Conservation (phyloP, 2,888 invertebrate genomes). For the Augiades crinisus region DNA sequence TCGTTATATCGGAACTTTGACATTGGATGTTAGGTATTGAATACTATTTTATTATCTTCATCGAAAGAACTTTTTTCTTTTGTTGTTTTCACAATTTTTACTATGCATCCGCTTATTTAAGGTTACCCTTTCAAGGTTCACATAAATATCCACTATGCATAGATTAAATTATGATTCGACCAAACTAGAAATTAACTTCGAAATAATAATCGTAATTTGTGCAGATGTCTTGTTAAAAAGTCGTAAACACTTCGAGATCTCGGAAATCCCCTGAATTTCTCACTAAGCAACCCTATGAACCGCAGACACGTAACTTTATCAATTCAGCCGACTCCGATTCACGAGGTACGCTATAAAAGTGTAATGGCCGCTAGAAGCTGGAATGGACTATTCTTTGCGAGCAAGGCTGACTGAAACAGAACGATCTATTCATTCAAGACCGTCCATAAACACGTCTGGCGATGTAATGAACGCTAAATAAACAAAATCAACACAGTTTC, state of each 20-base stretch:
- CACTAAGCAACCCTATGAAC: constrained; percentile 10
- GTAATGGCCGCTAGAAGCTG: constrained; percentile 24
- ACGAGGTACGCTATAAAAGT: constrained; percentile 31
- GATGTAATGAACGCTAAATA: constrained; percentile 32
- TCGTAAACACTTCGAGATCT: constrained; percentile 2
- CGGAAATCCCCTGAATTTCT: constrained; percentile 10
- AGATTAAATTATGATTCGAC: not conserved
- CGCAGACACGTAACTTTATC: constrained; percentile 6
- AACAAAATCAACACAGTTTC: constrained; percentile 38
- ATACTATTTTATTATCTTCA: no score
- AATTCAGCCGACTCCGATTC: constrained; percentile 16
- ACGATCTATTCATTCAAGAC: constrained; percentile 37
- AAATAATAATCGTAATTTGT: not conserved
- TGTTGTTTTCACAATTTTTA: no score
- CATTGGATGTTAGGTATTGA: no score
- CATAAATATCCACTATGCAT: not conserved
- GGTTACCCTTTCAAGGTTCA: no score
- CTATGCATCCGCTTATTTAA: no score
- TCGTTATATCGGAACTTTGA: no score
- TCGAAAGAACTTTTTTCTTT: no score
- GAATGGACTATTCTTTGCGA: not conserved
- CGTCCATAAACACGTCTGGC: constrained; percentile 37
- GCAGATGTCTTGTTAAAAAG: not conserved
- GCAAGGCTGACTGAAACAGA: constrained; percentile 6
- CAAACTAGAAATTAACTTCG: no score